Conservation (phyloP, 2,888 invertebrate species). For the Drosophila multiciliata region DNA sequence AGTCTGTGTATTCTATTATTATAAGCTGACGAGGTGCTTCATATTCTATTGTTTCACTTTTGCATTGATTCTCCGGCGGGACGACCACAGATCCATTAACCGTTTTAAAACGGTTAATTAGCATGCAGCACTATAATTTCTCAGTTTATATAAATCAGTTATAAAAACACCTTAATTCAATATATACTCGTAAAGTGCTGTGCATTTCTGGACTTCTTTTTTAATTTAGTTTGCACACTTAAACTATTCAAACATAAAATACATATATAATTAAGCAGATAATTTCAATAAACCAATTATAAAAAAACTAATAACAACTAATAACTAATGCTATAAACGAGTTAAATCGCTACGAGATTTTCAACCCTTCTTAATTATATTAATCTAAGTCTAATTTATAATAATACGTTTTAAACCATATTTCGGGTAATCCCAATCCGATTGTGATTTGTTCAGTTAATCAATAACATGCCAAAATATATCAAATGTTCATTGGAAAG, state of each 20-base stretch:
- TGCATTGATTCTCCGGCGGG: background rate
- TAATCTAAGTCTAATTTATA: too few species aligned
- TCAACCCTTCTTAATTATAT: too few species aligned
- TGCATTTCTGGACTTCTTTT: too few species aligned
- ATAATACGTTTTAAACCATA: background rate
- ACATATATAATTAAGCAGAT: background rate
- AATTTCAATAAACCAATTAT: background rate
- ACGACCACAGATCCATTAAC: background rate
- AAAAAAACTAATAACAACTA: too few species aligned
- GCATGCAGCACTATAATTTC: background rate
- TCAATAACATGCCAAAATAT: background rate
- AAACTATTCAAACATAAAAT: background rate
- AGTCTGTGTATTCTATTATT: slow-evolving; percentile 3
- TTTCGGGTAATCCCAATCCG: background rate
- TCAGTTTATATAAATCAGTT: background rate
- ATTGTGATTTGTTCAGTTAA: background rate
- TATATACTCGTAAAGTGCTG: background rate
- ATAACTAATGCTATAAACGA: background rate
- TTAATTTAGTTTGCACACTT: background rate
- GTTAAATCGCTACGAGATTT: background rate
- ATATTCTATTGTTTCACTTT: slow-evolving; percentile 30
- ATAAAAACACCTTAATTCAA: background rate
- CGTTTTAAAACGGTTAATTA: slow-evolving; percentile 1
- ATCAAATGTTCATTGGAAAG: background rate
- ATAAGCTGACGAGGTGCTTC: slow-evolving; percentile 20